A percentile compares a stretch with the other conserved stretches of the same genome.
These are phyloP conservation scores for Bruchidius siliquastri DNA, from an alignment of 2,888 invertebrate genomes.

Conservation along the genomic window DNA sequence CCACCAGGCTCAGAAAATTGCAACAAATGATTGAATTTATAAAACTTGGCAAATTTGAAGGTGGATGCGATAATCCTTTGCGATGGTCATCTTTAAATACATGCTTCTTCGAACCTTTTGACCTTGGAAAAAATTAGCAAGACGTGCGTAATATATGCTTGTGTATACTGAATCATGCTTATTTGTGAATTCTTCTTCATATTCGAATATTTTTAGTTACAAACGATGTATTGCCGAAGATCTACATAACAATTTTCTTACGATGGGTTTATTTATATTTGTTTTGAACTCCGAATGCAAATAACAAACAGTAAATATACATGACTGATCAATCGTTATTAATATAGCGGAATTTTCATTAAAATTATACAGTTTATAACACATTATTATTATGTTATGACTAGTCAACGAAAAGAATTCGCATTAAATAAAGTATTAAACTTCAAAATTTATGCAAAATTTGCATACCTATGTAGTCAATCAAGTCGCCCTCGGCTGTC, in stretches of 20 bases:
- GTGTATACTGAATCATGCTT: neutral
- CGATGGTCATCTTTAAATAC: neutral
- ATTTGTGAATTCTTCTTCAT: neutral
- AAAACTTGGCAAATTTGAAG: too few relatives aligned
- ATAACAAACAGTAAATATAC: neutral
- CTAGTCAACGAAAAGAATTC: neutral
- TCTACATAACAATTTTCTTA: neutral
- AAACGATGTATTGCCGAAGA: neutral
- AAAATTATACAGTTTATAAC: neutral
- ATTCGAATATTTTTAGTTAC: neutral
- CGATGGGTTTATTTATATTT: neutral
- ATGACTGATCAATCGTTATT: neutral
- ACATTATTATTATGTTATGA: neutral
- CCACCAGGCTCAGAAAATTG: too few relatives aligned
- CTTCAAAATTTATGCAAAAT: too few relatives aligned
- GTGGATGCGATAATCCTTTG: neutral
- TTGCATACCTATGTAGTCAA: too few relatives aligned
- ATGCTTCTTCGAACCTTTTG: neutral
- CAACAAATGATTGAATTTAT: too few relatives aligned
- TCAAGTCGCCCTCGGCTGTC: too few relatives aligned
- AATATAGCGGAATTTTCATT: neutral
- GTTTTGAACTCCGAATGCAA: neutral
- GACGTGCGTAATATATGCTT: neutral
- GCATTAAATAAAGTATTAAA: neutral
- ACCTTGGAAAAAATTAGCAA: neutral